A percentile compares a stretch with the other conserved stretches of the same genome.
Conservation (phyloP, 2,888 invertebrate species). For the Noctuana brunneofusca region DNA sequence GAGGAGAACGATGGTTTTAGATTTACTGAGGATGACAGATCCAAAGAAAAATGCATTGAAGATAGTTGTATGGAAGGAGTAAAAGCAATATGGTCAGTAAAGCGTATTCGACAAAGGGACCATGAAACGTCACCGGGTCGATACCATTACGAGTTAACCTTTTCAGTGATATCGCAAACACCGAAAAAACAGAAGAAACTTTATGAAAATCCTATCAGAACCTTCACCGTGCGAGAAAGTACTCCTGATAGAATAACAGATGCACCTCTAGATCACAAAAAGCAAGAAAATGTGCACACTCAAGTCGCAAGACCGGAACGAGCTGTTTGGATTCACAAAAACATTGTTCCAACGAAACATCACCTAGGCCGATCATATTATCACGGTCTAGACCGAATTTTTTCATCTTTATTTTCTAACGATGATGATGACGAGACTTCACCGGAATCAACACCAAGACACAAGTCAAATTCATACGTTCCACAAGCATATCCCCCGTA, state of each 20-base stretch:
- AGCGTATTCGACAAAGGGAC: conserved; percentile 85
- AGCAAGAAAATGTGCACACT: conserved; percentile 41
- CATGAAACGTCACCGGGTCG: conserved; percentile 68
- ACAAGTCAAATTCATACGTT: conserved; percentile 50
- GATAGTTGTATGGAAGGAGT: conserved; percentile 79
- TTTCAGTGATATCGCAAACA: conserved; percentile 83
- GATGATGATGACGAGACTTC: conserved; percentile 56
- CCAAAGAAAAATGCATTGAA: conserved; percentile 60
- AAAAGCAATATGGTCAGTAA: conserved; percentile 87
- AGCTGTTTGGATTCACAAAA: conserved; percentile 71
- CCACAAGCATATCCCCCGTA: conserved; percentile 50
- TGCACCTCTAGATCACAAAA: conserved; percentile 46
- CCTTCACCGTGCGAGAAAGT: conserved; percentile 84
- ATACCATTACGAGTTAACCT: conserved; percentile 85
- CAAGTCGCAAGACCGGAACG: conserved; percentile 55
- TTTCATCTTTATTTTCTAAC: conserved; percentile 67
- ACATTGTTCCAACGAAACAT: conserved; percentile 55
- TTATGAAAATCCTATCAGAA: conserved; percentile 81
- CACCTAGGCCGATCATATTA: conserved; percentile 51
- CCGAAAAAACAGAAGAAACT: conserved; percentile 69
- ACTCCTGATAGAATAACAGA: conserved; percentile 58
- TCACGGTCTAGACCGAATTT: conserved; percentile 66
- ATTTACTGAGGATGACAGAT: conserved; percentile 78
- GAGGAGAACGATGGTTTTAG: conserved; percentile 74
- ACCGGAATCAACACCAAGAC: conserved; percentile 44